Evolutionary conservation across 2,113 vertebrate species (phyloP).

Genomic region (Sceloporus undulatus): DNA sequence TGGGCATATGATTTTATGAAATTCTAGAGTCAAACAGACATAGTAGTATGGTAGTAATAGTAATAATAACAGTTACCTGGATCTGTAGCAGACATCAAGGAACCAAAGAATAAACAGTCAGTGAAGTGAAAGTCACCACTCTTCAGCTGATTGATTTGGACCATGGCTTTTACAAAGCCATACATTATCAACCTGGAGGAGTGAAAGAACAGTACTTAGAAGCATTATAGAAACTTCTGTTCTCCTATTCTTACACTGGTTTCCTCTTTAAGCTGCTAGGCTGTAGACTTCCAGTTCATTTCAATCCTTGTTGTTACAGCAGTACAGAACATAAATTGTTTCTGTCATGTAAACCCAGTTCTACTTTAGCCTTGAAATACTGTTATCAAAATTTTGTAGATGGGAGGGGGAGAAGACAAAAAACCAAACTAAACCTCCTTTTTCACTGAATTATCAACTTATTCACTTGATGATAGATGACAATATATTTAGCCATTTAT

Average conservation of each 20-base stretch:
- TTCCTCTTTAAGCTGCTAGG: constrained; percentile 21
- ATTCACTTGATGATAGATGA: constrained; percentile 43
- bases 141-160: constrained; percentile 73
- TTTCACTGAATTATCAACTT: constrained; percentile 47
- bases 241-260: constrained; percentile 12
- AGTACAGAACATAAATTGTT: constrained; percentile 16
- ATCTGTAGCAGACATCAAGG: constrained; percentile 88
- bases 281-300: constrained; percentile 29
- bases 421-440: not conserved
- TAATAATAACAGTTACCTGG: constrained; percentile 80
- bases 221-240: not conserved
- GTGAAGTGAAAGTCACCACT: constrained; percentile 85
- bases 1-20: not conserved
- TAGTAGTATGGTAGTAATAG: not conserved
- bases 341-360: not conserved
- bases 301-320: not conserved
- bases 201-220: constrained; percentile 52
- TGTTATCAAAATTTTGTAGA: not conserved
- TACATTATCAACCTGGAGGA: constrained; percentile 83
- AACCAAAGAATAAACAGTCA: constrained; percentile 89
- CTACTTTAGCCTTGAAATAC: constrained; percentile 27
- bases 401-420: constrained; percentile 24
- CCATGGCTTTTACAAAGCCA: constrained; percentile 86
- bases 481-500: constrained; percentile 50
- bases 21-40: not conserved